These are phyloP conservation scores for Acanthosepion lycidas DNA, from an alignment of 2,888 invertebrate species.

Conservation along the genomic window DNA sequence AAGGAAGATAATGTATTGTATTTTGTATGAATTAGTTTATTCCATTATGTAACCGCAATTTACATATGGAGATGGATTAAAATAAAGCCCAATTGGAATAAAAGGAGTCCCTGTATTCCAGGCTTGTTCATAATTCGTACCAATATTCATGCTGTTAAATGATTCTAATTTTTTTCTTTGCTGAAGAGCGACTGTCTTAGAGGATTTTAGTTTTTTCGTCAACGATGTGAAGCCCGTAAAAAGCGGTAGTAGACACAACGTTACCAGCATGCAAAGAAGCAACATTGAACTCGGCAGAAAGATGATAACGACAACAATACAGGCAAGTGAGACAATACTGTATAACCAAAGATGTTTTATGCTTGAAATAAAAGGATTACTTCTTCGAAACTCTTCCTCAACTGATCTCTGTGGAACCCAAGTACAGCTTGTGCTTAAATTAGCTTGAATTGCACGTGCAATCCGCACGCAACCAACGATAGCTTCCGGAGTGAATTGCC, in stretches of 20 bases:
- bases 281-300: conserved; percentile 59
- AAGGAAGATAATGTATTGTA: not conserved
- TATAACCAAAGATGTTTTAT: conserved; percentile 69
- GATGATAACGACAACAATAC: conserved; percentile 58
- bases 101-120: not conserved
- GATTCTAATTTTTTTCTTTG: not conserved
- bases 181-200: no score
- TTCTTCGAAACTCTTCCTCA: conserved; percentile 66
- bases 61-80: not conserved
- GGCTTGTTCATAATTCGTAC: not conserved
- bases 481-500: conserved; percentile 70
- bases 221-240: conserved; percentile 67
- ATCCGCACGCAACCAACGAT: conserved; percentile 68
- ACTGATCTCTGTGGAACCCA: conserved; percentile 69
- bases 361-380: conserved; percentile 67
- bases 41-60: not conserved
- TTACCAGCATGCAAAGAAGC: conserved; percentile 61
- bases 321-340: conserved; percentile 59
- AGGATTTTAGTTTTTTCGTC: conserved; percentile 24
- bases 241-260: conserved; percentile 62
- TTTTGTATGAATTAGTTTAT: not conserved
- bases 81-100: not conserved
- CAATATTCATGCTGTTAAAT: no score
- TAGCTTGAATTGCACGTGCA: conserved; percentile 63
- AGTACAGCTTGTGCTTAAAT: conserved; percentile 62